phyloP scores from a whole-genome alignment of 2,797 vertebrate species.

The Poeciliopsis paucimaculata region DNA sequence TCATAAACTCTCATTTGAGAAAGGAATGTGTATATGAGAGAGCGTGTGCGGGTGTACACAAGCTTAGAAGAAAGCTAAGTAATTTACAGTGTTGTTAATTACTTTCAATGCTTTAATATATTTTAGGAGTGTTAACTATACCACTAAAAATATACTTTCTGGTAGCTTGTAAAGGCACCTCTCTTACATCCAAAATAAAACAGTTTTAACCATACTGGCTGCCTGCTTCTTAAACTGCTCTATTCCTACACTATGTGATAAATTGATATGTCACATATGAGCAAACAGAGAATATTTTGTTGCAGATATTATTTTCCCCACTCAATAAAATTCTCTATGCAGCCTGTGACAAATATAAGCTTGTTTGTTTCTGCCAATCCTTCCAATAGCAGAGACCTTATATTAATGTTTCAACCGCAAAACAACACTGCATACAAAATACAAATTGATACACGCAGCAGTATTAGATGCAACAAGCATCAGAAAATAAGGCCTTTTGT shows the following conservation, averaged over 20 bases:
- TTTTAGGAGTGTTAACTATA: slow-evolving; percentile 24
- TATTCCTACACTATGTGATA: not conserved
- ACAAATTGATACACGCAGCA: not conserved
- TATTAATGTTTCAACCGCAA: not conserved
- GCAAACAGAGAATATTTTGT: not conserved
- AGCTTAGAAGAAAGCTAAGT: slow-evolving; percentile 10
- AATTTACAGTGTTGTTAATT: slow-evolving; percentile 28
- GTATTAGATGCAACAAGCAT: not conserved
- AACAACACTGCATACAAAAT: slow-evolving; percentile 4
- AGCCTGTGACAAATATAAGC: not conserved
- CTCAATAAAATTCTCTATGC: not conserved
- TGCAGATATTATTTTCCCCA: not conserved
- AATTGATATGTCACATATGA: not conserved
- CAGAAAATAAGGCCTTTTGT: not conserved
- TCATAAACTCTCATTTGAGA: slow-evolving; percentile 23
- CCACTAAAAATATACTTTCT: slow-evolving; percentile 21
- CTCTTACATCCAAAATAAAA: slow-evolving; percentile 10
- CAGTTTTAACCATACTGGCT: not conserved
- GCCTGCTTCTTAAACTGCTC: not conserved
- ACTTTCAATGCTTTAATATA: slow-evolving; percentile 12
- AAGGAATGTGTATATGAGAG: not conserved
- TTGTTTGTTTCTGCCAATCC: slow-evolving; percentile 11
- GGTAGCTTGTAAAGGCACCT: slow-evolving; percentile 18
- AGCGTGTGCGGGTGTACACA: not conserved
- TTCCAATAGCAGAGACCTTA: not conserved